phyloP scores from a whole-genome alignment of 2,888 invertebrate species.

The Drosophila crucigera region DNA sequence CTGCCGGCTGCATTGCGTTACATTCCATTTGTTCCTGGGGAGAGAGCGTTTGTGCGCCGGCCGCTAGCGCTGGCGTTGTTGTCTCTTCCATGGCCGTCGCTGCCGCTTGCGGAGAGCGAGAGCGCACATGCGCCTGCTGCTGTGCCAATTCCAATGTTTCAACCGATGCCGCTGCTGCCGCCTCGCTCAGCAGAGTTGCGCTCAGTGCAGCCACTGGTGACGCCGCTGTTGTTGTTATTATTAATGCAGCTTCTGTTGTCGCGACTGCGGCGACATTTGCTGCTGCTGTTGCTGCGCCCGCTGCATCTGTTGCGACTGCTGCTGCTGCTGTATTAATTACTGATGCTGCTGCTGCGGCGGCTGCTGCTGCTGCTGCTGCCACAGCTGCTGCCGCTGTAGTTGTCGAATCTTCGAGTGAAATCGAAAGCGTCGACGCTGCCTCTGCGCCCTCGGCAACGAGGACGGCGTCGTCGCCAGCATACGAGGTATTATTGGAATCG shows the following conservation, averaged over 20 bases:
- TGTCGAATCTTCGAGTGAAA: slow-evolving; percentile 53
- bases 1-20: slow-evolving; percentile 32
- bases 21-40: slow-evolving; percentile 64
- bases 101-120: slow-evolving; percentile 65
- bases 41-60: slow-evolving; percentile 44
- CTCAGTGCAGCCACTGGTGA: slow-evolving; percentile 42
- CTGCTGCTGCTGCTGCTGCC: not conserved
- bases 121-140: slow-evolving; percentile 72
- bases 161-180: slow-evolving; percentile 60
- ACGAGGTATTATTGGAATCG: slow-evolving; percentile 80
- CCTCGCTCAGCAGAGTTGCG: slow-evolving; percentile 67
- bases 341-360: not conserved
- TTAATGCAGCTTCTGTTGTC: slow-evolving; percentile 9
- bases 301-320: slow-evolving; percentile 2
- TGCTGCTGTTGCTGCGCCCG: slow-evolving; percentile 11
- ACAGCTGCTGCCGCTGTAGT: slow-evolving; percentile 4
- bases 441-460: slow-evolving; percentile 5
- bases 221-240: slow-evolving; percentile 12
- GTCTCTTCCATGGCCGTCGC: slow-evolving; percentile 59
- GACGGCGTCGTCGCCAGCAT: slow-evolving; percentile 59
- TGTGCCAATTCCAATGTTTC: slow-evolving; percentile 66
- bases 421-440: slow-evolving; percentile 55
- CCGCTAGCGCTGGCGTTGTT: slow-evolving; percentile 54
- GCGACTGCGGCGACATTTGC: not conserved
- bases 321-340: slow-evolving; percentile 6